A percentile compares a stretch with the other conserved stretches of the same genome.
Evolutionary conservation across 1,140 invertebrate species (phyloP).

Genomic region (Oscheius sp.): DNA sequence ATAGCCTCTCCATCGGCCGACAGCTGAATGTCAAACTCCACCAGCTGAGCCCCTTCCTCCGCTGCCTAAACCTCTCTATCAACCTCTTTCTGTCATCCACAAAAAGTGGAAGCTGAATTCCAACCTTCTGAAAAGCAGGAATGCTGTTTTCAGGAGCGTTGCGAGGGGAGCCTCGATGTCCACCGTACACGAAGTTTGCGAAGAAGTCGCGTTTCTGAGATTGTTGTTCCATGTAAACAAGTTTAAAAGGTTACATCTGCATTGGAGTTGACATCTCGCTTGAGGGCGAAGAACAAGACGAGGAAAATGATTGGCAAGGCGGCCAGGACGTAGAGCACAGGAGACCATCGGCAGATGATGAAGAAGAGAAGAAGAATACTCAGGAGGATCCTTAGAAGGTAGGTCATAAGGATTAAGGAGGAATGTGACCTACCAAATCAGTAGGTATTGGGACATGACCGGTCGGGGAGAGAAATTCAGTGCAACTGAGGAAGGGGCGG

Average conservation of each 20-base stretch:
- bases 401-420: not conserved
- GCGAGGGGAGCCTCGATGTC: slow-evolving; percentile 26
- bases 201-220: slow-evolving; percentile 19
- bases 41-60: slow-evolving; percentile 20
- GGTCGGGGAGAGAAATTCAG: not conserved
- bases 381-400: not conserved
- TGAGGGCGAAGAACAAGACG: not conserved
- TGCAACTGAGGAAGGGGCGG: too few relatives aligned
- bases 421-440: not conserved
- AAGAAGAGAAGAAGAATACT: not conserved
- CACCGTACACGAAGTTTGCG: slow-evolving; percentile 14
- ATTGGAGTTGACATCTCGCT: not conserved
- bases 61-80: not conserved
- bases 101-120: not conserved
- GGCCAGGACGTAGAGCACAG: not conserved
- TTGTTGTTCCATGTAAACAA: not conserved
- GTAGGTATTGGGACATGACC: not conserved
- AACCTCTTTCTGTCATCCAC: not conserved
- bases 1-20: slow-evolving; percentile 25
- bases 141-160: slow-evolving; percentile 27
- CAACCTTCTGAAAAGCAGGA: not conserved
- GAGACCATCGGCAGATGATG: not conserved
- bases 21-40: slow-evolving; percentile 29
- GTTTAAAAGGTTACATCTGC: not conserved
- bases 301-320: not conserved